These are phyloP conservation scores for Pseudococcus longispinus DNA, from an alignment of 2,888 invertebrate genomes.

Conservation along the genomic window DNA sequence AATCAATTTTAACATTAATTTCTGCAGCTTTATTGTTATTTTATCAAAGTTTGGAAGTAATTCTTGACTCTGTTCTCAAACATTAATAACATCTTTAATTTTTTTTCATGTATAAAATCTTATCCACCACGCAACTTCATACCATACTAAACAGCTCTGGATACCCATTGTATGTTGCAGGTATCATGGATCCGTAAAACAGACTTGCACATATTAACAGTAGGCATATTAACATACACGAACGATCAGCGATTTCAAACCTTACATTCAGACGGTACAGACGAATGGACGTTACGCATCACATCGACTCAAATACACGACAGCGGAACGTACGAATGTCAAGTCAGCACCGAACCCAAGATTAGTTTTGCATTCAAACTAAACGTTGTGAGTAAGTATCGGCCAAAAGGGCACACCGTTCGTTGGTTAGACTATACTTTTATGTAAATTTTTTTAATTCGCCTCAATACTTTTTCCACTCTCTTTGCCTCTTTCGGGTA, in stretches of 20 bases:
- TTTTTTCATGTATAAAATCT: too few relatives aligned
- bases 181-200: slow-evolving; percentile 87
- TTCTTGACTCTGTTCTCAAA: too few relatives aligned
- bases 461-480: neutral
- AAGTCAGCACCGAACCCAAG: slow-evolving; percentile 80
- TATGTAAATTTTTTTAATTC: slow-evolving; percentile 46
- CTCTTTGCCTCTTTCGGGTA: neutral
- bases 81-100: too few relatives aligned
- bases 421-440: too few relatives aligned
- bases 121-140: neutral
- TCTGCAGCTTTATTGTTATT: too few relatives aligned
- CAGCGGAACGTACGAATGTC: slow-evolving; percentile 77
- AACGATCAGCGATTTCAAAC: slow-evolving; percentile 77
- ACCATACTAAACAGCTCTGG: neutral
- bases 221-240: slow-evolving; percentile 76
- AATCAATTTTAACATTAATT: too few relatives aligned
- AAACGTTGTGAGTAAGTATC: slow-evolving; percentile 76
- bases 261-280: slow-evolving; percentile 74
- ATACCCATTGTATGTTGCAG: slow-evolving; percentile 63
- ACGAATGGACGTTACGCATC: slow-evolving; percentile 77
- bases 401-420: neutral
- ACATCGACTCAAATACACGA: slow-evolving; percentile 74
- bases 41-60: too few relatives aligned
- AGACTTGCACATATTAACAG: slow-evolving; percentile 79
- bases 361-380: slow-evolving; percentile 77